A percentile compares a stretch with the other conserved stretches of the same genome.
These are phyloP conservation scores for Myiozetetes cayanensis DNA, from an alignment of 2,113 vertebrate species.

Conservation along the genomic window DNA sequence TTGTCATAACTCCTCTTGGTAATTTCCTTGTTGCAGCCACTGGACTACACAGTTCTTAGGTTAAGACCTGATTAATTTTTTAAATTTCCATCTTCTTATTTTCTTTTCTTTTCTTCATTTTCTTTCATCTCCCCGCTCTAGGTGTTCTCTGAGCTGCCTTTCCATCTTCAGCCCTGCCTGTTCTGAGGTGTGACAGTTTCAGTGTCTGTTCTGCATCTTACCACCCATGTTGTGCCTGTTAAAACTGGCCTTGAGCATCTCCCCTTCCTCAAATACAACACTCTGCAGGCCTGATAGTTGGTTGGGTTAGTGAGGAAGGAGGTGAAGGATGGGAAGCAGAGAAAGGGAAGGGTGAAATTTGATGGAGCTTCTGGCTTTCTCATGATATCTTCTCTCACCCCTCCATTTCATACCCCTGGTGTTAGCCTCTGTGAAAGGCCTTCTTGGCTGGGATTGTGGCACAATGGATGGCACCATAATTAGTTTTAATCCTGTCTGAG, in stretches of 20 bases:
- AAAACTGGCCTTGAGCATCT: neutral
- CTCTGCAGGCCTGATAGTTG: neutral
- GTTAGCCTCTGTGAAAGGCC: neutral
- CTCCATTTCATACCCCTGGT: neutral
- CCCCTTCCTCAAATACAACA: neutral
- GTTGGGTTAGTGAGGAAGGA: neutral
- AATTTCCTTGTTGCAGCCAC: neutral
- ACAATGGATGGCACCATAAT: neutral
- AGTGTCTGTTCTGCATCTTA: fast-evolving
- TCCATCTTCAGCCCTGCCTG: neutral
- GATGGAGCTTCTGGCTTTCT: neutral
- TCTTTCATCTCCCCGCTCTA: neutral
- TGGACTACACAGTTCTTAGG: neutral
- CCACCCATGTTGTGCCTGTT: fast-evolving
- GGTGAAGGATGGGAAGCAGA: neutral
- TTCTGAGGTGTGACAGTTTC: neutral
- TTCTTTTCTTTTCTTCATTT: neutral
- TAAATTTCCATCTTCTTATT: fast-evolving
- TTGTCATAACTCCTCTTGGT: neutral
- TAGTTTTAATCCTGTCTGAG: neutral
- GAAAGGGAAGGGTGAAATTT: neutral
- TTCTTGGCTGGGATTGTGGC: neutral
- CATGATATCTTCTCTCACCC: neutral
- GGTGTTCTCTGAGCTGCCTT: neutral
- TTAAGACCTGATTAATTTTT: neutral